phyloP scores from a whole-genome alignment of 2,888 invertebrate genomes.

The Epinotia brunnichana region DNA sequence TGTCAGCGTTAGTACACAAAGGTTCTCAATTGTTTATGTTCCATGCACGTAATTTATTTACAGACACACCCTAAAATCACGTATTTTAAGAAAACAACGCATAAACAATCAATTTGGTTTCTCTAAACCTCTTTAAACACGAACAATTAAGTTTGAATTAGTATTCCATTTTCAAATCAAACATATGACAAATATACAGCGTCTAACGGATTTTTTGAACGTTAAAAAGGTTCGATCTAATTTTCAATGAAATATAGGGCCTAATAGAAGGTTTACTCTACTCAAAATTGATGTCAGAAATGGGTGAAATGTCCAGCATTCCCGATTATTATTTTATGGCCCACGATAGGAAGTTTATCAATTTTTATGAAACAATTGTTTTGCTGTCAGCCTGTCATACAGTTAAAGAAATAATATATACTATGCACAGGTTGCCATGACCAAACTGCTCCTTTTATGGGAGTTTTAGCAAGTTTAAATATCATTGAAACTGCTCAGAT shows the following conservation, averaged over 20 bases:
- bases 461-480: too few relatives aligned
- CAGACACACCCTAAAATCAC: slow-evolving; percentile 39
- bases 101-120: slow-evolving; percentile 11
- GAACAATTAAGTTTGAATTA: neutral
- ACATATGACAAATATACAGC: slow-evolving; percentile 39
- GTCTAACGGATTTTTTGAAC: slow-evolving; percentile 43
- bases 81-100: slow-evolving; percentile 12
- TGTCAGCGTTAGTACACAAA: slow-evolving; percentile 14
- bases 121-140: too few relatives aligned
- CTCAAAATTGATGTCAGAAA: slow-evolving; percentile 37
- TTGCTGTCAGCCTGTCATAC: too few relatives aligned
- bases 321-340: too few relatives aligned
- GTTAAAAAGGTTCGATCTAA: slow-evolving; percentile 44
- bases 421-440: too few relatives aligned
- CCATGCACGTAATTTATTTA: slow-evolving; percentile 33
- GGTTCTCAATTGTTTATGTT: slow-evolving; percentile 37
- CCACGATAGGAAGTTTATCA: too few relatives aligned
- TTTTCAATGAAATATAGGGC: slow-evolving; percentile 29
- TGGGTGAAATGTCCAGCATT: neutral
- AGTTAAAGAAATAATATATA: too few relatives aligned
- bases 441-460: too few relatives aligned
- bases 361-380: too few relatives aligned
- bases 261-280: slow-evolving; percentile 42
- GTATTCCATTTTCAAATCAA: neutral
- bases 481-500: too few relatives aligned